These are phyloP conservation scores for Trachythela sp. DNA, from an alignment of 64 coral and sea anemone genomes.

Conservation along the genomic window DNA sequence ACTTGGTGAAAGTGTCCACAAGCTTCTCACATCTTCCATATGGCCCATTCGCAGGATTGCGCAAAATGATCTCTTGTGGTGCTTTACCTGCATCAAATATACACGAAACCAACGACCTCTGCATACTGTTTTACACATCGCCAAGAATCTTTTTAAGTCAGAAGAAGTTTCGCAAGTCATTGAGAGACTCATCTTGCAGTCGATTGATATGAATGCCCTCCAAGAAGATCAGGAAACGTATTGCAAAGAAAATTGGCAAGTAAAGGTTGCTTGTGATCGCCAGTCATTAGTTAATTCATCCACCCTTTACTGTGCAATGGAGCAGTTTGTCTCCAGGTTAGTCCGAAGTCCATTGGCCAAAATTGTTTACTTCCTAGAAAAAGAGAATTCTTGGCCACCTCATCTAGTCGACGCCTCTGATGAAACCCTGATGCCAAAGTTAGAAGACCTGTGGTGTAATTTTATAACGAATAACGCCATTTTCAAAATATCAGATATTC, in stretches of 20 bases:
- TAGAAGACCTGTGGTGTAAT: not conserved
- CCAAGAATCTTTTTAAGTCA: constrained; percentile 5
- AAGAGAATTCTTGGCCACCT: constrained; percentile 4
- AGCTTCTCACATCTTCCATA: constrained; percentile 42
- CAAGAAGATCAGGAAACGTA: not conserved
- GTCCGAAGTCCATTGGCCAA: not conserved
- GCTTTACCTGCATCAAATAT: not conserved
- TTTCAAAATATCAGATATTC: constrained; percentile 34
- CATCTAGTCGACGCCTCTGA: not conserved
- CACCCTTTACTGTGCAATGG: constrained; percentile 12
- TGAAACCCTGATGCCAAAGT: not conserved
- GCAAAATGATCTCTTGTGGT: constrained; percentile 61
- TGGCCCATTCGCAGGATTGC: constrained; percentile 61
- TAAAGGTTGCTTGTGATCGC: not conserved
- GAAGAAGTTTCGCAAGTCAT: not conserved
- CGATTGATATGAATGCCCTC: not conserved
- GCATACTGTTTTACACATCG: not conserved
- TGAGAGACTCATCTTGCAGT: not conserved
- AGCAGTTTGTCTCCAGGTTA: not conserved
- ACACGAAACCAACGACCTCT: not conserved
- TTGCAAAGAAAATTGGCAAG: not conserved
- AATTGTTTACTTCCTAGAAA: constrained; percentile 16
- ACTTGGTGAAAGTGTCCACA: constrained; percentile 35
- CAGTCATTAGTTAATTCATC: not conserved
- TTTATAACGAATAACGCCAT: not conserved